Conservation (phyloP, 2,113 vertebrate genomes). For the Garra rufa region DNA sequence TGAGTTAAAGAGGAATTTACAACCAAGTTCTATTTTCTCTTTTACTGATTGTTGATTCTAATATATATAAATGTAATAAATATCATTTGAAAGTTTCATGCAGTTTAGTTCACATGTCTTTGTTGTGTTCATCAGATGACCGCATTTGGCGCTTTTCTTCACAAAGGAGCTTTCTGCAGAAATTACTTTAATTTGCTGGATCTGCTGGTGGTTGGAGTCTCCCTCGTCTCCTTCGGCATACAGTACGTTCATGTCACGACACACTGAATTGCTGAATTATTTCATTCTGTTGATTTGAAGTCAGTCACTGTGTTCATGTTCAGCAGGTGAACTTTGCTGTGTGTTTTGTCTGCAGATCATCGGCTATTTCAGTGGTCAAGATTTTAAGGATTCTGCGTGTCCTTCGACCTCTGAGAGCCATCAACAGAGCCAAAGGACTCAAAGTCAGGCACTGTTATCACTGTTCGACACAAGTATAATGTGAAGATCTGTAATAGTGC, state of each 20-base stretch:
- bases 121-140: conserved; percentile 82
- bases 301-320: not conserved
- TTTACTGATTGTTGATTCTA: not conserved
- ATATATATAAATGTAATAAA: not conserved
- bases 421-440: conserved; percentile 98
- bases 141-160: conserved; percentile 94
- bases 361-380: conserved; percentile 98
- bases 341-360: conserved; percentile 79
- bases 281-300: not conserved
- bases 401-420: conserved; percentile 93
- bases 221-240: conserved; percentile 96
- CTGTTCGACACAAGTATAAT: not conserved
- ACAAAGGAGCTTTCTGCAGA: conserved; percentile 97
- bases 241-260: conserved; percentile 81
- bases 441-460: conserved; percentile 78
- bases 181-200: conserved; percentile 98
- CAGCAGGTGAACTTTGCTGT: no score
- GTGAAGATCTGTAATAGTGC: not conserved
- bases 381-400: conserved; percentile 95
- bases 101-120: not conserved
- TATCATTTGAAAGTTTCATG: conserved; percentile 27
- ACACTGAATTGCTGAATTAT: not conserved
- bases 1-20: not conserved
- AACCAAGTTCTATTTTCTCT: not conserved
- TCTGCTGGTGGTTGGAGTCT: conserved; percentile 96